phyloP scores from a whole-genome alignment of 2,113 vertebrate genomes.

The Otolemur garnettii region DNA sequence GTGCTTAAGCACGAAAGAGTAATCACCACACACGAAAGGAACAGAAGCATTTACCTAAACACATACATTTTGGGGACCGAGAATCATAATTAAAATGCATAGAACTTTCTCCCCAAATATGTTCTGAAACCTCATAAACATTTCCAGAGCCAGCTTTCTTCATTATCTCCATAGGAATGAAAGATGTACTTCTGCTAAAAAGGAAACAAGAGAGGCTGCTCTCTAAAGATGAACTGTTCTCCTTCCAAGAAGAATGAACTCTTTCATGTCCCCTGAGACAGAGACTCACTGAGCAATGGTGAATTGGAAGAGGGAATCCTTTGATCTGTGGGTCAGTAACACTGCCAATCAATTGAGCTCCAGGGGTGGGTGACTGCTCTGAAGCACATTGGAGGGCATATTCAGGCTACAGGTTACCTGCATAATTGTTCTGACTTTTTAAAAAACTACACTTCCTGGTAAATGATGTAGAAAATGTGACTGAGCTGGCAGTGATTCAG shows the following conservation, averaged over 20 bases:
- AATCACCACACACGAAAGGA: slow-evolving; percentile 6
- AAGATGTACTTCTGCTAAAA: slow-evolving; percentile 55
- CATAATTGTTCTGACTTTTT: slow-evolving; percentile 41
- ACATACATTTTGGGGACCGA: background rate
- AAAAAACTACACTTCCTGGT: slow-evolving; percentile 56
- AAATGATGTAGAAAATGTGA: slow-evolving; percentile 65
- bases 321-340: slow-evolving; percentile 41
- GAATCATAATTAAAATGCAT: slow-evolving; percentile 53
- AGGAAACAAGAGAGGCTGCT: background rate
- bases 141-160: background rate
- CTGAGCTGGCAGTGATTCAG: slow-evolving; percentile 53
- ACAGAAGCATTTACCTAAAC: slow-evolving; percentile 1
- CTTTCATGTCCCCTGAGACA: background rate
- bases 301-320: background rate
- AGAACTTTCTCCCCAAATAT: slow-evolving; percentile 2
- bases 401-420: slow-evolving; percentile 22
- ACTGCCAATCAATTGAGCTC: background rate
- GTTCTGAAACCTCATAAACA: slow-evolving; percentile 18
- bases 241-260: slow-evolving; percentile 40
- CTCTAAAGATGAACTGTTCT: slow-evolving; percentile 48
- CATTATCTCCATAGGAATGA: slow-evolving; percentile 49
- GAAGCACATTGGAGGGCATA: background rate
- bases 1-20: slow-evolving; percentile 61
- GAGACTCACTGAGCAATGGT: background rate
- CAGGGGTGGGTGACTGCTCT: background rate